Evolutionary conservation across 2,113 vertebrate genomes (phyloP).

Genomic region (Mesitornis unicolor): DNA sequence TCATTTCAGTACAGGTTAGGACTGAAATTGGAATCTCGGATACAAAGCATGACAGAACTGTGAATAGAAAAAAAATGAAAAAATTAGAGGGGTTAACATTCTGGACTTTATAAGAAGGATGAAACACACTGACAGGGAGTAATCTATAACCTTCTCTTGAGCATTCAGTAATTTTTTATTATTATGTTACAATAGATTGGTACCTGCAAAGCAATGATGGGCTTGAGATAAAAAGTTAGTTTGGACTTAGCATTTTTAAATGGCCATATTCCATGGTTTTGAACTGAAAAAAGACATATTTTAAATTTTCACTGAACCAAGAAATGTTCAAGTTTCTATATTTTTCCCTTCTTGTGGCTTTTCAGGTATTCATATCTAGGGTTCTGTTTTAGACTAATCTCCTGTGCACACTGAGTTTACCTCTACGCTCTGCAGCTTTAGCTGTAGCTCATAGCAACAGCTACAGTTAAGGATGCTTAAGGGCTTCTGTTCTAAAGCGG

Average conservation of each 20-base stretch:
- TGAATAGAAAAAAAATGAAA: background rate
- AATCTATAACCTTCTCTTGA: background rate
- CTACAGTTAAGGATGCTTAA: background rate
- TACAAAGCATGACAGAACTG: background rate
- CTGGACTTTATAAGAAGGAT: background rate
- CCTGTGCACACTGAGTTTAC: accelerated
- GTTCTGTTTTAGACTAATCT: background rate
- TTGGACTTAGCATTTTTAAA: background rate
- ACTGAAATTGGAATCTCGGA: background rate
- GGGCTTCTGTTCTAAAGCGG: background rate
- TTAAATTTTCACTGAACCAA: background rate
- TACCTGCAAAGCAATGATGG: background rate
- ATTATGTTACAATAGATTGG: background rate
- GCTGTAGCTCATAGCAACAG: background rate
- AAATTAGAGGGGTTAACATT: background rate
- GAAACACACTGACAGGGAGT: background rate
- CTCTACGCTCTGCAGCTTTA: background rate
- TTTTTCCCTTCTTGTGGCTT: background rate
- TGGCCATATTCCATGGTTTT: accelerated
- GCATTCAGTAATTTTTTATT: background rate
- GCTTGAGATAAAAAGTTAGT: background rate
- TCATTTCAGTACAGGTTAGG: background rate
- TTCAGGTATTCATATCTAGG: background rate
- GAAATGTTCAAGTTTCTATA: background rate
- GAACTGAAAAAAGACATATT: background rate